Conservation (phyloP, 2,113 vertebrate genomes). For the Jacana jacana region DNA sequence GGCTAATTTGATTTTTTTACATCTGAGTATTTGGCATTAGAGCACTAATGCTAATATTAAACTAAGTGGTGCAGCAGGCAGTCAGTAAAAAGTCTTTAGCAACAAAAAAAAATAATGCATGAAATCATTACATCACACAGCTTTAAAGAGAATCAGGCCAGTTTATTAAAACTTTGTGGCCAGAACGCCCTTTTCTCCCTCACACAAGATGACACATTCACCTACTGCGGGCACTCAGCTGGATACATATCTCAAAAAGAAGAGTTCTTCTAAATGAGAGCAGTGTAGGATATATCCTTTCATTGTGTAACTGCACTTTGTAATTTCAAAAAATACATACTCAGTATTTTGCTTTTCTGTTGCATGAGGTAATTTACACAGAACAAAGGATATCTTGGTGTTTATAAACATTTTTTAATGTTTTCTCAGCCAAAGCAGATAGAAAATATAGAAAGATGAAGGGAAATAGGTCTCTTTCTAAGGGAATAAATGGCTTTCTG, state of each 20-base stretch:
- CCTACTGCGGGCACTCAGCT: background rate
- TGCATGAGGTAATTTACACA: background rate
- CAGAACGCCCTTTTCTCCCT: background rate
- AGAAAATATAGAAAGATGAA: constrained; percentile 26
- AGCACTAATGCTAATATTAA: no score
- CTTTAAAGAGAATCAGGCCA: background rate
- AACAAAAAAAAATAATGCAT: background rate
- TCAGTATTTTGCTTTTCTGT: background rate
- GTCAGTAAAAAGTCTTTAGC: background rate
- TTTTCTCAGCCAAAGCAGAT: background rate
- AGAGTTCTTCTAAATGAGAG: background rate
- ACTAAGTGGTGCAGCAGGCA: background rate
- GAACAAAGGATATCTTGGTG: background rate
- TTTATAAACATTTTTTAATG: background rate
- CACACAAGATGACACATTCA: background rate
- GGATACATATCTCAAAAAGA: background rate
- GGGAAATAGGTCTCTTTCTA: constrained; percentile 29
- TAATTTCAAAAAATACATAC: background rate
- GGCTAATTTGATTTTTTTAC: background rate
- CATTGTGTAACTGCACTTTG: background rate
- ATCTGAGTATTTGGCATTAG: background rate
- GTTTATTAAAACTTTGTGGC: background rate
- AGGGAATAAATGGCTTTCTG: constrained; percentile 49
- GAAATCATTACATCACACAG: background rate
- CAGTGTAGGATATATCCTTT: background rate